Conservation (phyloP, 1,140 invertebrate genomes). For the Lerema accius region DNA sequence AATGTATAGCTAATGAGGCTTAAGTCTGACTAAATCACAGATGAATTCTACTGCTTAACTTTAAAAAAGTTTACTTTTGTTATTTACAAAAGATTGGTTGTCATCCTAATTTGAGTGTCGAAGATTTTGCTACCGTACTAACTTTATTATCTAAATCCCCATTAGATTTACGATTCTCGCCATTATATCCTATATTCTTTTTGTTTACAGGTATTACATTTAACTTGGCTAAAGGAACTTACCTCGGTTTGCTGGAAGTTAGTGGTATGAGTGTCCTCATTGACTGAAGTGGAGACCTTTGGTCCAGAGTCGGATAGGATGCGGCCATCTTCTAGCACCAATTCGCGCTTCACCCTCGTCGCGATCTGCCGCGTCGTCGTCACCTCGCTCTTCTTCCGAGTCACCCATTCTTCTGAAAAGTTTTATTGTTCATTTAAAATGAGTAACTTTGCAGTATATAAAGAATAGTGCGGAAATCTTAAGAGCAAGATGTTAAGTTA, state of each 20-base stretch:
- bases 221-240: conserved; percentile 35
- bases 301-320: conserved; percentile 94
- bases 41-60: too few species aligned
- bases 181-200: too few species aligned
- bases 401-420: conserved; percentile 94
- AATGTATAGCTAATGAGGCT: too few species aligned
- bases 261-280: conserved; percentile 94
- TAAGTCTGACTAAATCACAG: too few species aligned
- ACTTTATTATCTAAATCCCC: too few species aligned
- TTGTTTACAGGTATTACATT: neutral
- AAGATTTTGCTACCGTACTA: too few species aligned
- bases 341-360: conserved; percentile 93
- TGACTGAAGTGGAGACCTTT: conserved; percentile 93
- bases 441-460: neutral
- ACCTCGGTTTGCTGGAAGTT: conserved; percentile 94
- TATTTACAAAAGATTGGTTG: too few species aligned
- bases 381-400: conserved; percentile 93
- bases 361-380: conserved; percentile 95
- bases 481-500: too few species aligned
- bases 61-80: too few species aligned
- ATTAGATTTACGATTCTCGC: too few species aligned
- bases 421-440: neutral
- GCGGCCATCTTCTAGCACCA: conserved; percentile 94
- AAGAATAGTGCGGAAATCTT: too few species aligned
- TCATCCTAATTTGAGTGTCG: too few species aligned